phyloP scores from a whole-genome alignment of 2,113 vertebrate species.

The Notiomystis cincta region DNA sequence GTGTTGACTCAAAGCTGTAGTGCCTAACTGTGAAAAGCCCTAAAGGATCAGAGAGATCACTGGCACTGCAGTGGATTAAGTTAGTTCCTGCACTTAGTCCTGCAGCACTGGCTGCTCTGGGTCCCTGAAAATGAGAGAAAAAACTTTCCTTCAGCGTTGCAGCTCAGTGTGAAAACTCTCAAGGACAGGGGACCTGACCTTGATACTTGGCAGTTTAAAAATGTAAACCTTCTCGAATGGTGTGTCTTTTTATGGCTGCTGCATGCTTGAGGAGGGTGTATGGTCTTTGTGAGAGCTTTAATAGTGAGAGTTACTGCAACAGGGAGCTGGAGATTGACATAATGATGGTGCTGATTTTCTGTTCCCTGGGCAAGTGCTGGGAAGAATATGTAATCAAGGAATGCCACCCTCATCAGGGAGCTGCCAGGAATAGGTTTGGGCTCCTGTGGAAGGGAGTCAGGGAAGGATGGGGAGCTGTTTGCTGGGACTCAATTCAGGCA shows the following conservation, averaged over 20 bases:
- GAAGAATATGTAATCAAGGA: conserved; percentile 16
- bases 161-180: neutral
- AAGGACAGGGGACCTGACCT: neutral
- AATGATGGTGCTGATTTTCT: conserved; percentile 5
- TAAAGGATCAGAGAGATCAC: neutral
- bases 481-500: neutral
- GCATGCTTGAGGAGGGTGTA: neutral
- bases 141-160: neutral
- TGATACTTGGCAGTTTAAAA: neutral
- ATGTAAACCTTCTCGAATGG: neutral
- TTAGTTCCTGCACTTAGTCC: neutral
- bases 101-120: neutral
- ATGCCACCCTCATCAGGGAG: neutral
- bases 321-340: neutral
- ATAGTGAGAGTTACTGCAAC: neutral
- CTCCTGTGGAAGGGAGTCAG: neutral
- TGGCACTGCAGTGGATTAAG: neutral
- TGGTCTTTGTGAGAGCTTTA: neutral
- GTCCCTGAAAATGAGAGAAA: neutral
- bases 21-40: neutral
- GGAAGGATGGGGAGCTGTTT: neutral
- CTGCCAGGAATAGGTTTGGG: neutral
- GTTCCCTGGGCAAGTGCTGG: neutral
- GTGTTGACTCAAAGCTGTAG: neutral
- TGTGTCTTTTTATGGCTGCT: neutral